A percentile compares a stretch with the other conserved stretches of the same genome.
phyloP scores from a whole-genome alignment of 2,797 vertebrate species.

The Xiphophorus birchmanni region DNA sequence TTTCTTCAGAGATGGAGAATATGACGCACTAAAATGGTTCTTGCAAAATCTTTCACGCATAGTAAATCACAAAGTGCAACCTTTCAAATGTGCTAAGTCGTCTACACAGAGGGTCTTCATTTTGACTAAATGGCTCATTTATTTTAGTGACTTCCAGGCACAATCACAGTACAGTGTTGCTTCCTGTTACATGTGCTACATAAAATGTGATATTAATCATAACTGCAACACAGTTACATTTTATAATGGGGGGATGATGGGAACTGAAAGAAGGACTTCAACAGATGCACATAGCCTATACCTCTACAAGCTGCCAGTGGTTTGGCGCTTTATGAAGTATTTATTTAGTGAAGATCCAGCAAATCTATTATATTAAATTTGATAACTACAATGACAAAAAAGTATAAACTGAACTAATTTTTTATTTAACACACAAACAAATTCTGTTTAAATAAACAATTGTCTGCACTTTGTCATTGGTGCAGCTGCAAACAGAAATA shows the following conservation, averaged over 20 bases:
- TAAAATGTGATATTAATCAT: background rate
- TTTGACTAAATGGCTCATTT: background rate
- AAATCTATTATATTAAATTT: conserved; percentile 6
- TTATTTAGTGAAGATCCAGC: background rate
- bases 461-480: conserved; percentile 1
- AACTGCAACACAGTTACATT: background rate
- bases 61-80: background rate
- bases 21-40: background rate
- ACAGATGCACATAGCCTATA: background rate
- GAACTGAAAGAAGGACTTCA: background rate
- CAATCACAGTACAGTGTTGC: background rate
- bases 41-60: background rate
- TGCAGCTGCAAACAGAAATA: background rate
- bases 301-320: background rate
- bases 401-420: background rate
- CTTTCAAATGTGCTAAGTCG: background rate
- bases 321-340: conserved; percentile 1
- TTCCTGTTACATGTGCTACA: background rate
- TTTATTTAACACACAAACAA: conserved; percentile 7
- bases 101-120: background rate
- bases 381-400: background rate
- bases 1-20: background rate
- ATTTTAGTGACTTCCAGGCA: background rate
- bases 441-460: conserved; percentile 42
- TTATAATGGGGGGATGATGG: background rate